Evolutionary conservation across 2,797 vertebrate genomes (phyloP).

Genomic region (Heterohyrax brucei): DNA sequence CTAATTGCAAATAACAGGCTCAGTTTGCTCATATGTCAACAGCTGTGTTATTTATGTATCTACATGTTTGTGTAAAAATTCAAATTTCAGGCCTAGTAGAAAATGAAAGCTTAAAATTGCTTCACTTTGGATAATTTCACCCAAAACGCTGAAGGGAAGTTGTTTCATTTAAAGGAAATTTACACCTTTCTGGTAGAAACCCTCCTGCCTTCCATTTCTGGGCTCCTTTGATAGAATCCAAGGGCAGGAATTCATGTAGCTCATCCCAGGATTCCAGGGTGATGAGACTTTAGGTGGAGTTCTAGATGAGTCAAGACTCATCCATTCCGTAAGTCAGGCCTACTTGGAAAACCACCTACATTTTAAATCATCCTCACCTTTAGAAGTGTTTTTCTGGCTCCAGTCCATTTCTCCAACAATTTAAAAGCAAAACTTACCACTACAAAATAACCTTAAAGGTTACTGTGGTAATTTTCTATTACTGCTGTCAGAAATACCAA

Average conservation of each 20-base stretch:
- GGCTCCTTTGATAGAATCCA: not conserved
- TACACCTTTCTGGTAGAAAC: not conserved
- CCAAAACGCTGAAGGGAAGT: slow-evolving; percentile 33
- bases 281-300: not conserved
- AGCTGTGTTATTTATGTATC: not conserved
- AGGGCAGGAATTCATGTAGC: not conserved
- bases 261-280: not conserved
- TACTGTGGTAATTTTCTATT: slow-evolving; percentile 10
- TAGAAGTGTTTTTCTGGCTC: slow-evolving; percentile 5
- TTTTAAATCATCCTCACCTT: not conserved
- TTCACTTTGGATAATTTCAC: slow-evolving; percentile 21
- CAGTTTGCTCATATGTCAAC: not conserved
- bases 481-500: not conserved
- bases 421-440: not conserved
- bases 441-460: slow-evolving; percentile 40
- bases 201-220: not conserved
- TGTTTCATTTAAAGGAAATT: slow-evolving; percentile 21
- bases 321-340: not conserved
- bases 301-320: not conserved
- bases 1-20: not conserved
- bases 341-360: not conserved
- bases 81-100: not conserved
- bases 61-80: not conserved
- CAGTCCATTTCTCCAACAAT: not conserved
- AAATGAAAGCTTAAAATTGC: slow-evolving; percentile 38